A percentile compares a stretch with the other conserved stretches of the same genome.
Evolutionary conservation across 2,113 vertebrate species (phyloP).

Genomic region (Phocoena sinus): DNA sequence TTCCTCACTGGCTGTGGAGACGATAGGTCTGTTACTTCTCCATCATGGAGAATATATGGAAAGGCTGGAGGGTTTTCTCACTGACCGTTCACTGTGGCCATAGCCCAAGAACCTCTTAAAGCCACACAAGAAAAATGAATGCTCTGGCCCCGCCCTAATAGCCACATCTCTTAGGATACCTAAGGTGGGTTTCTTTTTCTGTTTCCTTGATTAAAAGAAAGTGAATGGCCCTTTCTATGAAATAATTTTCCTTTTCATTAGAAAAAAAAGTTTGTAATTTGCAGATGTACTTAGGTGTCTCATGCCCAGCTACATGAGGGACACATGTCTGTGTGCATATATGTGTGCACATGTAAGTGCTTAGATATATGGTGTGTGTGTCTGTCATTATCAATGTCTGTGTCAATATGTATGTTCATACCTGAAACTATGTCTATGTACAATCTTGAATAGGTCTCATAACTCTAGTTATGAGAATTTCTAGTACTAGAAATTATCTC

Average conservation of each 20-base stretch:
- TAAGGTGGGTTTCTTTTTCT: neutral
- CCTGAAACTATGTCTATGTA: neutral
- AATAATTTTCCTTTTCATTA: neutral
- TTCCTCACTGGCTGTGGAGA: neutral
- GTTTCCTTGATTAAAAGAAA: neutral
- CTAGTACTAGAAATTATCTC: neutral
- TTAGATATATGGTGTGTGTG: neutral
- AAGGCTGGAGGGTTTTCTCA: neutral
- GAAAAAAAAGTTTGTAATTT: neutral
- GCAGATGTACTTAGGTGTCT: neutral
- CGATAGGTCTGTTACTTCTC: neutral
- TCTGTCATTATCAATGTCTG: neutral
- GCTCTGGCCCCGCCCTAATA: neutral
- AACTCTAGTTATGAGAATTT: too few relatives aligned
- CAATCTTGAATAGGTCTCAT: neutral
- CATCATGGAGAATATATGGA: neutral
- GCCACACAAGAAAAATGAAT: neutral
- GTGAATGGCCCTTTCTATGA: neutral
- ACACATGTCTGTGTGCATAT: neutral
- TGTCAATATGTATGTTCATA: neutral
- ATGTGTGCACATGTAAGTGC: fast-evolving
- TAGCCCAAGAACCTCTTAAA: neutral
- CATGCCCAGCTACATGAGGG: neutral
- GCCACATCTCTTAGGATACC: neutral
- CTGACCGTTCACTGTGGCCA: neutral